A percentile compares a stretch with the other conserved stretches of the same genome.
Evolutionary conservation across 2,113 vertebrate genomes (phyloP).

Genomic region (Penelope pileata): DNA sequence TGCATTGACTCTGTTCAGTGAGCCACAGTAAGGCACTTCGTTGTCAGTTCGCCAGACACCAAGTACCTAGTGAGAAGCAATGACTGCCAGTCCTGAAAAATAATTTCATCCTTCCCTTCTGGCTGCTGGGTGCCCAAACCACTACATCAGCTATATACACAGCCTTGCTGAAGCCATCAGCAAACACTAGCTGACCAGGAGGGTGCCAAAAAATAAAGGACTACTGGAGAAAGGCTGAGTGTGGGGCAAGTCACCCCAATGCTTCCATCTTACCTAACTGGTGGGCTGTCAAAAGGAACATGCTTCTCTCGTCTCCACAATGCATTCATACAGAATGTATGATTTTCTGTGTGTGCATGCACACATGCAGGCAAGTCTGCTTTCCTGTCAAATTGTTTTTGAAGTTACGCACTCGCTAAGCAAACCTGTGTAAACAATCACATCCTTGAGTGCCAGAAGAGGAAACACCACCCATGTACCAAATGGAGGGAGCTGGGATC

Average conservation of each 20-base stretch:
- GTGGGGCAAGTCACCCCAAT: rapidly evolving
- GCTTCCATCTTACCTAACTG: neutral
- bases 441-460: conserved; percentile 13
- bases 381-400: conserved; percentile 46
- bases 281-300: neutral
- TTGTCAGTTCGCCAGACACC: too few relatives aligned
- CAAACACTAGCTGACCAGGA: too few relatives aligned
- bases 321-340: rapidly evolving
- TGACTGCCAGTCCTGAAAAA: neutral
- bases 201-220: rapidly evolving
- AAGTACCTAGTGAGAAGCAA: neutral
- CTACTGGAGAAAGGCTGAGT: neutral
- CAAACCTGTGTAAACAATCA: conserved; percentile 59
- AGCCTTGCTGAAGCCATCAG: neutral
- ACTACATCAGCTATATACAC: rapidly evolving
- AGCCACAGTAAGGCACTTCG: neutral
- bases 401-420: conserved; percentile 33
- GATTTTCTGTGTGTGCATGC: neutral
- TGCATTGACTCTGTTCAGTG: rapidly evolving
- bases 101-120: neutral
- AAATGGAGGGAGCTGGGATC: conserved; percentile 51
- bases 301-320: rapidly evolving
- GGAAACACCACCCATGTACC: conserved; percentile 56
- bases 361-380: neutral
- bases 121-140: rapidly evolving